Conservation (phyloP, 2,797 vertebrate genomes). For the Hippopotamyrus pictus region DNA sequence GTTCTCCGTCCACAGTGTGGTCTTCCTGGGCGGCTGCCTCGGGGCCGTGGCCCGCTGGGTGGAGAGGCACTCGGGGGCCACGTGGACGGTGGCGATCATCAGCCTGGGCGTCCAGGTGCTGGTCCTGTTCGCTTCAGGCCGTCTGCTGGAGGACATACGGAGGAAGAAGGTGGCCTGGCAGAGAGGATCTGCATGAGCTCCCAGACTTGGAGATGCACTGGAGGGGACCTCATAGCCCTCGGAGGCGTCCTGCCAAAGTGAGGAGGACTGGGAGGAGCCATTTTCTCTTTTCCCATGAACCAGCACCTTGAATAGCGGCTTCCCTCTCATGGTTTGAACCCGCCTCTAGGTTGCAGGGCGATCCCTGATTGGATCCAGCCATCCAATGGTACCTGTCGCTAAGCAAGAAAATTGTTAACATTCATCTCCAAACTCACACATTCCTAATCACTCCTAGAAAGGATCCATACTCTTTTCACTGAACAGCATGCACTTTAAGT, state of each 20-base stretch:
- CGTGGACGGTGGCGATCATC: constrained; percentile 12
- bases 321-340: not conserved
- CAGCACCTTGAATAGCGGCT: not conserved
- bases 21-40: constrained; percentile 73
- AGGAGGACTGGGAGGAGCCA: not conserved
- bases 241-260: not conserved
- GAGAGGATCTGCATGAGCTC: not conserved
- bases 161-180: constrained; percentile 33
- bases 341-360: not conserved
- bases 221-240: not conserved
- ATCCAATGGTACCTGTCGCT: not conserved
- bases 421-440: not conserved
- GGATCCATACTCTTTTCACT: not conserved
- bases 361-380: not conserved
- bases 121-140: constrained; percentile 54
- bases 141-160: constrained; percentile 56
- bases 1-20: constrained; percentile 48
- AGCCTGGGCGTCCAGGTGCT: constrained; percentile 61
- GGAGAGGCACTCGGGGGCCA: constrained; percentile 42
- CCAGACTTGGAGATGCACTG: not conserved
- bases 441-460: not conserved
- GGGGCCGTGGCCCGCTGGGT: constrained; percentile 68
- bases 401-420: not conserved
- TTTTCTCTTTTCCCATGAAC: not conserved
- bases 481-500: not conserved